phyloP scores from a whole-genome alignment of 2,888 invertebrate species.

The Lampropteryx suffumata region DNA sequence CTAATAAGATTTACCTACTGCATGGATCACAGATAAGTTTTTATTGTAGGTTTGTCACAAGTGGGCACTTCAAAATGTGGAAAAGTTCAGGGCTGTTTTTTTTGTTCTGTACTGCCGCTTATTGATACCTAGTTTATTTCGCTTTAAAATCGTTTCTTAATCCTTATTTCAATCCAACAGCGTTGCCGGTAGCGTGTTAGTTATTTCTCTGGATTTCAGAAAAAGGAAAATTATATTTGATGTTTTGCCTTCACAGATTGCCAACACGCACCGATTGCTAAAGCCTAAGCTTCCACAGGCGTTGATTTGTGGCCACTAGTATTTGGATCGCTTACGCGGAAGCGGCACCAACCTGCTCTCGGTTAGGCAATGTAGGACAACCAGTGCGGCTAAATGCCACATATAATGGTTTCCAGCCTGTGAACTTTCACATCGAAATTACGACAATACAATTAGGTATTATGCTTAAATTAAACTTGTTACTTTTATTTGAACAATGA shows the following conservation, averaged over 20 bases:
- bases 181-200: too few relatives aligned
- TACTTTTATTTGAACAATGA: conserved; percentile 7
- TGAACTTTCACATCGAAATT: conserved; percentile 29
- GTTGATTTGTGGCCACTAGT: conserved; percentile 48
- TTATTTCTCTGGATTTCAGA: too few relatives aligned
- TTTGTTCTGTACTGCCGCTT: neutral
- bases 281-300: conserved; percentile 40
- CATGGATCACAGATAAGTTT: conserved; percentile 1
- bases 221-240: too few relatives aligned
- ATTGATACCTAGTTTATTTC: too few relatives aligned
- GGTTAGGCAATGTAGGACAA: conserved; percentile 48
- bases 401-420: conserved; percentile 19
- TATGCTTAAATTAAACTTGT: conserved; percentile 2
- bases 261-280: conserved; percentile 32
- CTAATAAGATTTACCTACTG: neutral
- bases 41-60: neutral
- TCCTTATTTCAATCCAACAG: too few relatives aligned
- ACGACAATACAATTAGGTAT: conserved; percentile 23
- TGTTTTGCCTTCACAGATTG: neutral
- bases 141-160: too few relatives aligned
- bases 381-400: conserved; percentile 45
- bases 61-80: neutral
- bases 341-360: conserved; percentile 34
- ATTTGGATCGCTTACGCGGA: conserved; percentile 45
- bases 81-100: neutral